Conservation (phyloP, 1,140 invertebrate genomes). For the Matsumurasca onukii region DNA sequence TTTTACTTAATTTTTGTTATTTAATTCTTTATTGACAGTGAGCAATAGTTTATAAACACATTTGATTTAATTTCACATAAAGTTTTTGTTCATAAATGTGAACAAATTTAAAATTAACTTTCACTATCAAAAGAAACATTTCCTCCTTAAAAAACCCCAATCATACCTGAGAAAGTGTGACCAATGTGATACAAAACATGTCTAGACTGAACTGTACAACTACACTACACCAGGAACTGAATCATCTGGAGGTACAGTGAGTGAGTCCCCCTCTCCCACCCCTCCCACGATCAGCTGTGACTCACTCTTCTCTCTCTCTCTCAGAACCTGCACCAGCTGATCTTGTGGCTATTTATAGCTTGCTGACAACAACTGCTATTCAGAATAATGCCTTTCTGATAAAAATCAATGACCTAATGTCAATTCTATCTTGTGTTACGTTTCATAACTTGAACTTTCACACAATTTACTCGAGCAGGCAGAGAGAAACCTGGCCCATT, state of each 20-base stretch:
- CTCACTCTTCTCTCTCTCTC: neutral
- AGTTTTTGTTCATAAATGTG: neutral
- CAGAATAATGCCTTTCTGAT: no score
- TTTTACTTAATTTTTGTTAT: no score
- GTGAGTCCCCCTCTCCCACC: conserved; percentile 1
- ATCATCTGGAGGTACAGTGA: no score
- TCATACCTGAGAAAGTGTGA: conserved; percentile 10
- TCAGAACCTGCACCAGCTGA: conserved; percentile 14
- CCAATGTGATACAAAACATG: conserved; percentile 5
- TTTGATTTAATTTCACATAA: neutral
- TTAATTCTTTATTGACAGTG: no score
- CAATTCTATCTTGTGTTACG: no score
- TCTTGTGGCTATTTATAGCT: neutral
- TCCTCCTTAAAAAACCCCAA: neutral
- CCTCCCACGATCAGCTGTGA: conserved; percentile 2
- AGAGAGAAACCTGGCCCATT: no score
- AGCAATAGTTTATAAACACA: no score
- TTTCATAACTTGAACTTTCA: no score
- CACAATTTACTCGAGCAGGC: no score
- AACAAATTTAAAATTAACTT: neutral
- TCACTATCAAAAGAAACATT: neutral
- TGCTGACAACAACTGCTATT: neutral
- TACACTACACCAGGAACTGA: neutral
- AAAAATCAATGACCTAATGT: no score
- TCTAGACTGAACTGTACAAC: neutral